Percentiles rank a stretch among this genome's conserved stretches.
Conservation (phyloP, 2,888 invertebrate genomes). For the Apamea sordens region DNA sequence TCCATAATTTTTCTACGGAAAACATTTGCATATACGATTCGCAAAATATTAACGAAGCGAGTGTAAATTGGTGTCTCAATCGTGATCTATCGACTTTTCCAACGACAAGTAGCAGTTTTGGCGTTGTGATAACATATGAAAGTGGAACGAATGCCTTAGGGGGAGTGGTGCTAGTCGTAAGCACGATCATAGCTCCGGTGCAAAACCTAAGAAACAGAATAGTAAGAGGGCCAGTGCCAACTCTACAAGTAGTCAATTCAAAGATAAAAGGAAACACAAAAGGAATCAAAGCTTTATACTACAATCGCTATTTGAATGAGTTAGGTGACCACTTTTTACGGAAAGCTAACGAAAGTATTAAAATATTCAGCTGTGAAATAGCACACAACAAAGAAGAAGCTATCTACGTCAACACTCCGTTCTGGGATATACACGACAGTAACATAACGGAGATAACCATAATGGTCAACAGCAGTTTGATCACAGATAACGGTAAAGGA, state of each 20-base stretch:
- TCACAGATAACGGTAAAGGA: constrained; percentile 96
- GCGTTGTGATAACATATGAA: constrained; percentile 94
- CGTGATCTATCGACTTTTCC: constrained; percentile 97
- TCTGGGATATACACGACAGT: constrained; percentile 95
- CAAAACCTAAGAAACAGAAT: constrained; percentile 94
- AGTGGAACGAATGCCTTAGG: constrained; percentile 95
- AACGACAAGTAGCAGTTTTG: constrained; percentile 95
- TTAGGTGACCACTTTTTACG: constrained; percentile 96
- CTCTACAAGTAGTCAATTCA: constrained; percentile 92
- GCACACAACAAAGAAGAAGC: constrained; percentile 95
- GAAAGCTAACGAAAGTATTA: constrained; percentile 96
- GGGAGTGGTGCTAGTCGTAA: constrained; percentile 94
- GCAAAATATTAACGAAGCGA: constrained; percentile 91
- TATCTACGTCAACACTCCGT: constrained; percentile 95
- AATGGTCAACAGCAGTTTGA: constrained; percentile 95
- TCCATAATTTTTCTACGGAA: constrained; percentile 96
- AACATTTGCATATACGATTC: constrained; percentile 95
- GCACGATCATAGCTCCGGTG: constrained; percentile 93
- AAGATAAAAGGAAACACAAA: constrained; percentile 95
- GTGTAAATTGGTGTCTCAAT: constrained; percentile 94
- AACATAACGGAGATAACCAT: constrained; percentile 97
- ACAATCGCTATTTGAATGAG: constrained; percentile 96
- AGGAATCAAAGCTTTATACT: constrained; percentile 95
- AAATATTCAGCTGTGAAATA: constrained; percentile 94
- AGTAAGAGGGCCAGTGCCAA: constrained; percentile 95